A percentile compares a stretch with the other conserved stretches of the same genome.
Conservation (phyloP, 2,888 invertebrate species). For the Mythimna pallens region DNA sequence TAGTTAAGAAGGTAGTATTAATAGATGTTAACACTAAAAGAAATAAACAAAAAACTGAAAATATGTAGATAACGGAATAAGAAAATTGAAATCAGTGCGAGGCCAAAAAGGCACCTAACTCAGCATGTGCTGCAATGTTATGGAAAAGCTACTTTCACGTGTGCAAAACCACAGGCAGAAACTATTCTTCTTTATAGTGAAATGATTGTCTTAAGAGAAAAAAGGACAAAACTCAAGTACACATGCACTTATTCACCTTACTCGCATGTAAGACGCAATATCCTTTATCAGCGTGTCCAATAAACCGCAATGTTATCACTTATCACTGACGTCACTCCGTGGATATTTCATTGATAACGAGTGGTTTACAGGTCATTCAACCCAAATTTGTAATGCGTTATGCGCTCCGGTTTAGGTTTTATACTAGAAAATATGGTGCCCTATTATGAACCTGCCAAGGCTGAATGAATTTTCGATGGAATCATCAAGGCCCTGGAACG, state of each 20-base stretch:
- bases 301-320: constrained; percentile 38
- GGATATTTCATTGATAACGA: constrained; percentile 33
- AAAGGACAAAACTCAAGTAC: background rate
- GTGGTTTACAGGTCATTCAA: constrained; percentile 52
- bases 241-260: background rate
- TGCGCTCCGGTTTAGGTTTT: constrained; percentile 4
- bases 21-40: no score
- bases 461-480: no score
- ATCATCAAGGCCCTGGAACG: no score
- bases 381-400: constrained; percentile 12
- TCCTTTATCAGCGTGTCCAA: constrained; percentile 46
- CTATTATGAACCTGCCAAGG: background rate
- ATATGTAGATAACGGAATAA: no score
- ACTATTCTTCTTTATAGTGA: background rate
- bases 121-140: no score
- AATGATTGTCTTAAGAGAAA: background rate
- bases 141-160: no score
- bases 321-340: constrained; percentile 38
- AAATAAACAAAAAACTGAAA: no score
- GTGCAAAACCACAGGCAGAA: no score
- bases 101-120: no score
- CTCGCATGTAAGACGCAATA: constrained; percentile 34
- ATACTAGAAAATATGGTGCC: background rate
- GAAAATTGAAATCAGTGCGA: no score
- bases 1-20: no score